Conservation (phyloP, 2,888 invertebrate species). For the Flabesymbios commensalis region DNA sequence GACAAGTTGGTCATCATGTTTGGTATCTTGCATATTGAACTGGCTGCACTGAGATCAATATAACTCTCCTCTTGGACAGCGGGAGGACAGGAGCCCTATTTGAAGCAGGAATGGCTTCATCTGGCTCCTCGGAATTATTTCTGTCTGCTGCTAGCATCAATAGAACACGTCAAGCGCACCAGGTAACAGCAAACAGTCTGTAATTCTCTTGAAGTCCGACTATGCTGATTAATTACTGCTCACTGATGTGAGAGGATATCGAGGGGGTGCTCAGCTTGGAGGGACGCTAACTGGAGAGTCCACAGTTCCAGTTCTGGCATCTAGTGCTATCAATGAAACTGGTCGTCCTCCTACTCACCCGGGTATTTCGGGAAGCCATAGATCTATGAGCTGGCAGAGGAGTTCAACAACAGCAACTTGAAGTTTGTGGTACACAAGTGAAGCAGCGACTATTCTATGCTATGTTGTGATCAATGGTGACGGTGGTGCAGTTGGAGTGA, state of each 20-base stretch:
- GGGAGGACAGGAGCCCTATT: slow-evolving; percentile 36
- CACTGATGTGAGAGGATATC: too few relatives aligned
- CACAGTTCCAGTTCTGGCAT: slow-evolving; percentile 29
- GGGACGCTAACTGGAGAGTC: neutral
- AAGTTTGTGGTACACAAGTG: slow-evolving; percentile 37
- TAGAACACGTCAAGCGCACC: slow-evolving; percentile 33
- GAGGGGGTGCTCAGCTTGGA: too few relatives aligned
- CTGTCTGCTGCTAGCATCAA: slow-evolving; percentile 30
- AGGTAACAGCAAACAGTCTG: slow-evolving; percentile 31
- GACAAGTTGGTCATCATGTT: slow-evolving; percentile 41
- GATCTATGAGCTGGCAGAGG: too few relatives aligned
- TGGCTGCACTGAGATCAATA: slow-evolving; percentile 40
- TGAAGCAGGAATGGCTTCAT: slow-evolving; percentile 32
- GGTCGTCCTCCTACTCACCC: slow-evolving; percentile 15
- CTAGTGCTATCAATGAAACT: slow-evolving; percentile 15
- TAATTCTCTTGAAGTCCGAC: too few relatives aligned
- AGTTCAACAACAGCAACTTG: slow-evolving; percentile 34
- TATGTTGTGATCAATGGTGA: slow-evolving; percentile 40
- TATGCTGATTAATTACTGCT: too few relatives aligned
- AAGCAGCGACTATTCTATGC: slow-evolving; percentile 24
- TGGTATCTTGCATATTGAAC: slow-evolving; percentile 48
- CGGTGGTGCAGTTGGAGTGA: slow-evolving; percentile 36
- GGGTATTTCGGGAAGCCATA: slow-evolving; percentile 19
- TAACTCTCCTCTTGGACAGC: slow-evolving; percentile 36
- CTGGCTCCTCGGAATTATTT: slow-evolving; percentile 39